These are phyloP conservation scores for Oegoconia quadripuncta DNA, from an alignment of 2,888 invertebrate species.

Conservation along the genomic window DNA sequence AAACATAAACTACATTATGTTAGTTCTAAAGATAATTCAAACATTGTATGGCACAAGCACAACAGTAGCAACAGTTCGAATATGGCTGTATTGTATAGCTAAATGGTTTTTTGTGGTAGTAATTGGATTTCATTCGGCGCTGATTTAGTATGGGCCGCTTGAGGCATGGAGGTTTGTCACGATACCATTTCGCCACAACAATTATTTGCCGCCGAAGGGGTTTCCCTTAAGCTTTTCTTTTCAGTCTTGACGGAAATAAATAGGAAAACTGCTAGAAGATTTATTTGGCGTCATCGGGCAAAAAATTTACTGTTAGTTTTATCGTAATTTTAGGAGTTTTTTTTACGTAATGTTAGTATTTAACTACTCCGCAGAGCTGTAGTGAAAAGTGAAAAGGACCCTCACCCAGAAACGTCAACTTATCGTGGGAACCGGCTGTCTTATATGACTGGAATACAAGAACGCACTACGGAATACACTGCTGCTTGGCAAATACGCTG, in stretches of 20 bases:
- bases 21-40: too few relatives aligned
- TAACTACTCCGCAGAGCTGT: too few relatives aligned
- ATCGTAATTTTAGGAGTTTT: too few relatives aligned
- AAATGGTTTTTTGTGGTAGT: slow-evolving; percentile 67
- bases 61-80: slow-evolving; percentile 1
- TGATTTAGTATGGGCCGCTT: slow-evolving; percentile 61
- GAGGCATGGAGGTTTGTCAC: slow-evolving; percentile 77
- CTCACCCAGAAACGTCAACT: not conserved
- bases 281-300: not conserved
- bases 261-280: not conserved
- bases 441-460: too few relatives aligned
- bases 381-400: not conserved
- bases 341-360: too few relatives aligned
- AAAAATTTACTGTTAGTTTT: not conserved
- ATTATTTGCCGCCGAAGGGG: slow-evolving; percentile 41
- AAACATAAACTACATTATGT: too few relatives aligned
- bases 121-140: slow-evolving; percentile 70
- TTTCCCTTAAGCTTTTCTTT: slow-evolving; percentile 9
- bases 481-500: too few relatives aligned
- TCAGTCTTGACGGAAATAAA: not conserved
- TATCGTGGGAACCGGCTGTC: too few relatives aligned
- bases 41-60: slow-evolving; percentile 6
- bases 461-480: too few relatives aligned
- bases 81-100: slow-evolving; percentile 32
- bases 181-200: slow-evolving; percentile 65